phyloP scores from a whole-genome alignment of 2,888 invertebrate genomes.

The Ypsolopha sequella region DNA sequence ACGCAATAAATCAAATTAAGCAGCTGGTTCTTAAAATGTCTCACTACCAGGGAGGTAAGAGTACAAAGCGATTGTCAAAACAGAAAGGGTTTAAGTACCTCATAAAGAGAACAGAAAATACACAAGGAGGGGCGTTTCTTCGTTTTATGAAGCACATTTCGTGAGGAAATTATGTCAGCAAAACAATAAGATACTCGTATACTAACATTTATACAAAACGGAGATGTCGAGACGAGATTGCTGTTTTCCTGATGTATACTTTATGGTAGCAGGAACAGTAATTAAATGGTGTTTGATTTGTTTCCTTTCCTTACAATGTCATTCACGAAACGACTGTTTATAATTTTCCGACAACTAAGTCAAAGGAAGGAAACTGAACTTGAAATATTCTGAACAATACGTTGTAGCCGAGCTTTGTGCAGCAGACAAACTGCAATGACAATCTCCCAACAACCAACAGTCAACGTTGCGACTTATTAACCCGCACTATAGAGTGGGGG shows the following conservation, averaged over 20 bases:
- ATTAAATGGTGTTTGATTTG: too few relatives aligned
- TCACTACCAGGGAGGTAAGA: conserved; percentile 2
- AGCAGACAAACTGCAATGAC: too few relatives aligned
- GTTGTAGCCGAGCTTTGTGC: too few relatives aligned
- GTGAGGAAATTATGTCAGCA: conserved; percentile 1
- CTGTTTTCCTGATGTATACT: background rate
- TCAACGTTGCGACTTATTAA: too few relatives aligned
- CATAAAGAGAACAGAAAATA: conserved; percentile 38
- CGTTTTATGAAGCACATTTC: conserved; percentile 28
- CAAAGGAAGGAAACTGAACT: too few relatives aligned
- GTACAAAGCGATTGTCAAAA: conserved; percentile 27
- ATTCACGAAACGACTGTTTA: too few relatives aligned
- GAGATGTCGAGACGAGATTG: background rate
- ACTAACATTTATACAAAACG: background rate
- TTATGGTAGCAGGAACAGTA: too few relatives aligned
- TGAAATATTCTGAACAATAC: too few relatives aligned
- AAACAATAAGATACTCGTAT: background rate
- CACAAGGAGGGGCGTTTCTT: conserved; percentile 22
- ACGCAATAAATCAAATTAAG: background rate
- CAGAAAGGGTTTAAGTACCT: conserved; percentile 38
- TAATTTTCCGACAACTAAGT: too few relatives aligned
- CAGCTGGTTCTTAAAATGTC: background rate
- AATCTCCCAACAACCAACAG: too few relatives aligned
- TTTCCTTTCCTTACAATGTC: too few relatives aligned
- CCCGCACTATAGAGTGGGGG: too few relatives aligned